These are phyloP conservation scores for Leucophenga maculata DNA, from an alignment of 2,888 invertebrate species.

Conservation along the genomic window DNA sequence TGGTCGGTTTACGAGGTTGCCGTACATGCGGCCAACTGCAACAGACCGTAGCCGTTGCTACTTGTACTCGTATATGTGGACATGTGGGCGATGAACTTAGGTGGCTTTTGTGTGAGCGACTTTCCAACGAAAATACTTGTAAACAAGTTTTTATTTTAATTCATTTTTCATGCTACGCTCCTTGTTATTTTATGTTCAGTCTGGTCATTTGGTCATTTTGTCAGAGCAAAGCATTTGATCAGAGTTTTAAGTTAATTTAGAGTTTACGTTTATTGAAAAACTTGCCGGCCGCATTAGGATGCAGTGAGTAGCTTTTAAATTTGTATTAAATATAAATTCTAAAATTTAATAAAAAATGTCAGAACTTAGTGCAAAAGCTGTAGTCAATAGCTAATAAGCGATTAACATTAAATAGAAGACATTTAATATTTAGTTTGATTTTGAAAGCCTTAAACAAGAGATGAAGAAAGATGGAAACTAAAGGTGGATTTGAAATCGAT, in stretches of 20 bases:
- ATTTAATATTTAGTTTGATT: no score
- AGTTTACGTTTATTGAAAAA: slow-evolving; percentile 11
- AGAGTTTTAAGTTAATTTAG: slow-evolving; percentile 4
- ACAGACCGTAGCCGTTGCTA: not conserved
- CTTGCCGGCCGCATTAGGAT: not conserved
- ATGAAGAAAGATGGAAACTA: no score
- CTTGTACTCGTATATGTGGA: not conserved
- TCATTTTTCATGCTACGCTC: not conserved
- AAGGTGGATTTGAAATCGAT: no score
- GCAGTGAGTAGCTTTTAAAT: not conserved
- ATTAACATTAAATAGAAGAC: no score
- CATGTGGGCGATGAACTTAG: not conserved
- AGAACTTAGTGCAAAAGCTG: not conserved
- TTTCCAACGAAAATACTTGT: not conserved
- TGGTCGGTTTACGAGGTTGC: not conserved
- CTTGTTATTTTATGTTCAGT: not conserved
- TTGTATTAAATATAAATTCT: not conserved
- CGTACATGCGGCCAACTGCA: not conserved
- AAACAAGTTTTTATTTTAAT: not conserved
- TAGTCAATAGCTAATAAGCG: not conserved
- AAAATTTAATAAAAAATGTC: no score
- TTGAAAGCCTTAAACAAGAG: no score
- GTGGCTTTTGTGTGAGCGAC: not conserved
- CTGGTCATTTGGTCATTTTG: no score
- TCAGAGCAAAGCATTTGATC: no score